A percentile compares a stretch with the other conserved stretches of the same genome.
phyloP scores from a whole-genome alignment of 2,888 invertebrate genomes.

The Noctua janthe region DNA sequence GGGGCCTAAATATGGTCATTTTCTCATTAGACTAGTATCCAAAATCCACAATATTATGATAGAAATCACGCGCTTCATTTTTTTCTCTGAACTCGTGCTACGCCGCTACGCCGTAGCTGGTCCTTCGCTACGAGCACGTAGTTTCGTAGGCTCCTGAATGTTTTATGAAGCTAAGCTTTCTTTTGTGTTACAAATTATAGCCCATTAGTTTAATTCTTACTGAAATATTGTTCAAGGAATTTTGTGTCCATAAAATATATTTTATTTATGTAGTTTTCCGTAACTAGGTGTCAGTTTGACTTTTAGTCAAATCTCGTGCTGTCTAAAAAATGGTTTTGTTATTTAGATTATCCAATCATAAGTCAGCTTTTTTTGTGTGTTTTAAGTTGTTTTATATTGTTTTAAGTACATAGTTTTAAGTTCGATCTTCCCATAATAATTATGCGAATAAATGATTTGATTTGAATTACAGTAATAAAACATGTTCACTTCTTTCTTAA shows the following conservation, averaged over 20 bases:
- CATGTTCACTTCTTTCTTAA: background rate
- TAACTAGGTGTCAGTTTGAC: background rate
- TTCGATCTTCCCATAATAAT: background rate
- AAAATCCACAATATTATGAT: background rate
- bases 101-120: slow-evolving; percentile 5
- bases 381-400: too few species aligned
- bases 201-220: background rate
- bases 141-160: background rate
- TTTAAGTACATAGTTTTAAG: background rate
- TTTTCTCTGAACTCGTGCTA: background rate
- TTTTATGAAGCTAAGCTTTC: background rate
- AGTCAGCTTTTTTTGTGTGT: too few species aligned
- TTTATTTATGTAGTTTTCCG: background rate
- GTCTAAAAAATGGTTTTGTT: background rate
- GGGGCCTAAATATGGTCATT: too few species aligned
- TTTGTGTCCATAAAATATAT: background rate
- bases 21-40: too few species aligned
- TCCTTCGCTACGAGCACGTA: background rate
- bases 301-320: background rate
- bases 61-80: background rate
- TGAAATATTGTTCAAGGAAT: background rate
- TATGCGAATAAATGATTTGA: background rate
- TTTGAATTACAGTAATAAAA: background rate
- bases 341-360: background rate
- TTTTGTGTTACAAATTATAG: background rate